Base-by-base conservation (phyloP, 1,140 invertebrate species). In the Venturia canescens region DNA sequence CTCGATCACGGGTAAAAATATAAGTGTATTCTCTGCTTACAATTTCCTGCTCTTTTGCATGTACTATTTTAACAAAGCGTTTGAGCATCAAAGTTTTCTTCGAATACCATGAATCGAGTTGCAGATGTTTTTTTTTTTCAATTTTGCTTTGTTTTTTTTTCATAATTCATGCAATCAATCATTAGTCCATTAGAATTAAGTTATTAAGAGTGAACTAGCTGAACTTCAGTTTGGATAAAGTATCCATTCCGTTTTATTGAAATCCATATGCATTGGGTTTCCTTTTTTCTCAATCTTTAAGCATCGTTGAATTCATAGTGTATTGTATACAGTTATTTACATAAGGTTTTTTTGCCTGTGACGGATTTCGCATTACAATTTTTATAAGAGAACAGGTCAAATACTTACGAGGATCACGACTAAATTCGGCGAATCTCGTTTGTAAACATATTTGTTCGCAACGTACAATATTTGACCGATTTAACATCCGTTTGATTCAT, bases 321-420 rank as follows among this genome's bases (percentile, higher is more conserved):
- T 81, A 83, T 74, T 86, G 84, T 86, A 83, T 88, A 88, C 84
- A 88, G 27, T 80, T 88, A 88, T 88, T 63, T 87, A 88, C 87
- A 87, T 88, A 85, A 83, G 86, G 86, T 86, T 66, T 26, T 66
- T 66, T 27, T 26, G 21, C 26, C 53, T 23, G 16, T 57, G 53
- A n/a, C 53, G n/a, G n/a, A 57, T 3, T 57, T 57, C 7, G 16
- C 16, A 57, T n/a, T 57, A n/a, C 13, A 7, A 57, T 57, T n/a
- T 57, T 5, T 2, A 57, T 21, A 21, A 57, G 18, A 57, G 18
- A 57, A 57, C 38, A 9, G 5, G 7, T 44, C 38, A 57, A 57
- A 57, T 57, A 57, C 3, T 21, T 57, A 5, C 7, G 11, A 11
- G 5, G 38, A 44, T 44, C 38, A 44, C 38, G 38, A 44, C 13